These are phyloP conservation scores for Lithodes maja DNA, from an alignment of 2,888 invertebrate species.

Conservation along the genomic window DNA sequence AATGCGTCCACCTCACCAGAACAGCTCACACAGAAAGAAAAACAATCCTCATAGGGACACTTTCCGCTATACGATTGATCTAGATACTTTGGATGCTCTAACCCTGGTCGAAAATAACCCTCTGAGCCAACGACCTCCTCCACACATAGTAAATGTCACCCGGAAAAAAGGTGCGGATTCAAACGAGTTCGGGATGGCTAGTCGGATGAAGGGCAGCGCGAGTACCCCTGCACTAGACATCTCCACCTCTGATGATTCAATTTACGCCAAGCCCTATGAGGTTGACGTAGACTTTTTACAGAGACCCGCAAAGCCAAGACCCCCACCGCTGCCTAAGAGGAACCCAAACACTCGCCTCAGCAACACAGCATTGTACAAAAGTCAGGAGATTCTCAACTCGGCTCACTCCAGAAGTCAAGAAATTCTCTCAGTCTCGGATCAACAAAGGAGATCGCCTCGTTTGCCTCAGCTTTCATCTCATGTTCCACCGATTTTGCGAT, in stretches of 20 bases:
- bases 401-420: neutral
- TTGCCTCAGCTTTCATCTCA: neutral
- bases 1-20: too few relatives aligned
- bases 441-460: neutral
- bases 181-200: neutral
- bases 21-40: too few relatives aligned
- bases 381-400: too few relatives aligned
- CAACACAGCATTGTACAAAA: neutral
- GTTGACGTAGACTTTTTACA: neutral
- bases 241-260: slow-evolving; percentile 17
- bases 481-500: neutral
- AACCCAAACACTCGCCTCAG: neutral
- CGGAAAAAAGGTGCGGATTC: neutral
- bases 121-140: too few relatives aligned
- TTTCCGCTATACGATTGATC: too few relatives aligned
- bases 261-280: slow-evolving; percentile 2
- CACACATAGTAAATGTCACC: too few relatives aligned
- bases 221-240: slow-evolving; percentile 17
- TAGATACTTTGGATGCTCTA: too few relatives aligned
- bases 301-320: neutral
- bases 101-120: too few relatives aligned
- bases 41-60: too few relatives aligned
- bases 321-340: neutral
- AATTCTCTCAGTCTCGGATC: neutral
- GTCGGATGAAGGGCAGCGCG: neutral